A percentile compares a stretch with the other conserved stretches of the same genome.
phyloP scores from a whole-genome alignment of 2,113 vertebrate genomes.

The Balaeniceps rex region DNA sequence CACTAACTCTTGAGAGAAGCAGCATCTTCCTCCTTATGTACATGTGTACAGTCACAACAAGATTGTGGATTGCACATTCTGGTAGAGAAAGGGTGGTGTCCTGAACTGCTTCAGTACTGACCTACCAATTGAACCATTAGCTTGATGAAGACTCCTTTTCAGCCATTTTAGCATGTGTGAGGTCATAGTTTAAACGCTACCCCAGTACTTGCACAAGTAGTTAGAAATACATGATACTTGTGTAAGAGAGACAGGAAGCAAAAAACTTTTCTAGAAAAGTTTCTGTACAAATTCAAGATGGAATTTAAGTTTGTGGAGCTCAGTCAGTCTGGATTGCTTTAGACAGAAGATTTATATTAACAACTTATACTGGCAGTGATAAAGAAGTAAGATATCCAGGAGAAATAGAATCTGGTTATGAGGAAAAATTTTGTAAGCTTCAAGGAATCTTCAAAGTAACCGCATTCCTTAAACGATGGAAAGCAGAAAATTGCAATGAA shows the following conservation, averaged over 20 bases:
- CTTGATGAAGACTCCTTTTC: neutral
- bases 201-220: neutral
- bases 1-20: neutral
- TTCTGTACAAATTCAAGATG: neutral
- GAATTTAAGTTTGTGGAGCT: neutral
- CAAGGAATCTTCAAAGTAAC: constrained; percentile 20
- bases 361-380: neutral
- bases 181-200: neutral
- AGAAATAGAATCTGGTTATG: neutral
- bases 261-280: neutral
- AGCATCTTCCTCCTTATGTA: neutral
- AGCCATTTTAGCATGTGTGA: neutral
- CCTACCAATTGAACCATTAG: neutral
- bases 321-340: neutral
- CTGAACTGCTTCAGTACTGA: neutral
- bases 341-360: neutral
- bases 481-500: constrained; percentile 1
- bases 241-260: neutral
- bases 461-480: neutral
- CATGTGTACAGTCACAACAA: accelerated
- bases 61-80: neutral
- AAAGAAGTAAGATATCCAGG: neutral
- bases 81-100: neutral
- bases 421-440: neutral
- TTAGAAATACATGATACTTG: neutral